Percentiles rank a stretch among this genome's conserved stretches.
These are phyloP conservation scores for Triplophysa yarkandensis DNA, from an alignment of 2,797 vertebrate genomes.

Conservation along the genomic window DNA sequence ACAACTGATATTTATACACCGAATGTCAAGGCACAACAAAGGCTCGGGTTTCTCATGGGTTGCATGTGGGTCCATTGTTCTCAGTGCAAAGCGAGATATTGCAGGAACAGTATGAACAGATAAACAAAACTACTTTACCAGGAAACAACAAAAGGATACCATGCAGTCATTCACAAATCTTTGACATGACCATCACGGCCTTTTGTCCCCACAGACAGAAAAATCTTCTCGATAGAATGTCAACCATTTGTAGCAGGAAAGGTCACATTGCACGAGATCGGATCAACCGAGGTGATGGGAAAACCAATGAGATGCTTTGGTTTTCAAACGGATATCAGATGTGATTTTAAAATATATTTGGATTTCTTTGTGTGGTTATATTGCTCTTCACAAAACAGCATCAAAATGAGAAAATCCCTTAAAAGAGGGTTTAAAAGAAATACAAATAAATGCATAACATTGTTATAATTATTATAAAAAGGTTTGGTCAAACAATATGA, in stretches of 20 bases:
- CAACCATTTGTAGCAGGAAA: conserved; percentile 10
- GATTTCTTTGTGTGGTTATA: neutral
- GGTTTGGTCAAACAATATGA: no score
- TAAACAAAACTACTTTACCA: conserved; percentile 8
- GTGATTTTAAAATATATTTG: neutral
- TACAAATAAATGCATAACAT: no score
- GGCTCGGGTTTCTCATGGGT: conserved; percentile 46
- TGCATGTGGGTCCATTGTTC: conserved; percentile 26
- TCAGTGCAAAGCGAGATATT: conserved; percentile 19
- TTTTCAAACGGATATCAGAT: neutral
- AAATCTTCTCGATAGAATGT: neutral
- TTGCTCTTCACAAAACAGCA: neutral
- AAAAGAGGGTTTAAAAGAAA: no score
- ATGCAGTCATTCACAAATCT: conserved; percentile 1
- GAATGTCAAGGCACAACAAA: conserved; percentile 35
- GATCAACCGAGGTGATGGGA: neutral
- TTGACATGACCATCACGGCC: neutral
- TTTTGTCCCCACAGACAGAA: neutral
- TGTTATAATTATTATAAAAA: no score
- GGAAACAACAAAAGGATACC: neutral
- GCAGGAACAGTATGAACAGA: conserved; percentile 14
- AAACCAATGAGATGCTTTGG: neutral
- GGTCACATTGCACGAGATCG: neutral
- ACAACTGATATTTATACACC: conserved; percentile 42
- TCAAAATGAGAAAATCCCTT: no score